These are phyloP conservation scores for Zoroaster sp. DNA, from an alignment of 53 echinoderm and acorn worm species.

Conservation along the genomic window DNA sequence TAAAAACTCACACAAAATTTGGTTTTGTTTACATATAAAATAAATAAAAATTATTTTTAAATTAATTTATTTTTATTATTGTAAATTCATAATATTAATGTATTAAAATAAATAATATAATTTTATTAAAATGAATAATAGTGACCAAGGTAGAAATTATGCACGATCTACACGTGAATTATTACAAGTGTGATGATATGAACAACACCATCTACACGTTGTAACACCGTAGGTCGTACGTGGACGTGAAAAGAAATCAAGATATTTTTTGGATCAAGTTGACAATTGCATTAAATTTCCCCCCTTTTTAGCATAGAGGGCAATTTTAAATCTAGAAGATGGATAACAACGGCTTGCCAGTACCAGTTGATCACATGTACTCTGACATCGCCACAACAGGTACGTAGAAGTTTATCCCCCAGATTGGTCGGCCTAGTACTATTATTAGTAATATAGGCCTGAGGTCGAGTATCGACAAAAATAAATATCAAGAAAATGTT, in stretches of 20 bases:
- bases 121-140: no score
- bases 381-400: slow-evolving; percentile 72
- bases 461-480: no score
- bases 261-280: not conserved
- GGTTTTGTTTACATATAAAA: not conserved
- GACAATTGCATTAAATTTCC: not conserved
- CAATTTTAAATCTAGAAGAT: slow-evolving; percentile 25
- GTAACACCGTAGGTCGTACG: not conserved
- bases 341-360: slow-evolving; percentile 70
- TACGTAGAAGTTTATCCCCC: not conserved
- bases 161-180: not conserved
- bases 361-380: slow-evolving; percentile 65
- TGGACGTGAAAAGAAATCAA: not conserved
- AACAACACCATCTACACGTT: slow-evolving; percentile 7
- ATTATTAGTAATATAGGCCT: no score
- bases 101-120: no score
- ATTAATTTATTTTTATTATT: no score
- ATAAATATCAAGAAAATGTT: no score
- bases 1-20: no score
- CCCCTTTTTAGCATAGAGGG: not conserved
- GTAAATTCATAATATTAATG: no score
- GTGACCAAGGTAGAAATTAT: not conserved
- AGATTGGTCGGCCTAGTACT: no score
- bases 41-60: not conserved
- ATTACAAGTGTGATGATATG: not conserved